A percentile compares a stretch with the other conserved stretches of the same genome.
phyloP scores from a whole-genome alignment of 2,888 invertebrate species.

The Gari tellinella region DNA sequence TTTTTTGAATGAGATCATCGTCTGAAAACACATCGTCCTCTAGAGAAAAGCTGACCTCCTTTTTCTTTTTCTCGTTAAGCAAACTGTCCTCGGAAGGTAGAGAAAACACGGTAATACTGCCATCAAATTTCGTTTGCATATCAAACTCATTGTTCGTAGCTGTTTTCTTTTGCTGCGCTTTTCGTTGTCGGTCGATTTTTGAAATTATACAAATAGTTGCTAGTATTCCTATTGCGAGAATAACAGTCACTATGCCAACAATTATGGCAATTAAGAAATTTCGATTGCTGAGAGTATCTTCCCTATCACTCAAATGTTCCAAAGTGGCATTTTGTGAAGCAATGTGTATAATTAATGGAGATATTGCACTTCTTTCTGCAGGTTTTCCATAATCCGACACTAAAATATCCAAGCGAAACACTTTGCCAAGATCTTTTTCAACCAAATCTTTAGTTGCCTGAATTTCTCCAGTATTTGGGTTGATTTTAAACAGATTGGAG shows the following conservation, averaged over 20 bases:
- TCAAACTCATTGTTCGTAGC: constrained; percentile 32
- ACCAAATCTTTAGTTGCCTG: constrained; percentile 58
- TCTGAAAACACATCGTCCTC: constrained; percentile 62
- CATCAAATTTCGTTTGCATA: constrained; percentile 49
- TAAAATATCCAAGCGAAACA: constrained; percentile 43
- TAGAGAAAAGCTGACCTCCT: constrained; percentile 59
- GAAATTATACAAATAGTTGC: constrained; percentile 62
- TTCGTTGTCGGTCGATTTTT: constrained; percentile 45
- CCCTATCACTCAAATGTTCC: constrained; percentile 17
- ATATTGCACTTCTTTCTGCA: constrained; percentile 37
- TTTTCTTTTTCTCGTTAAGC: constrained; percentile 52
- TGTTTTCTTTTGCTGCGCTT: constrained; percentile 35
- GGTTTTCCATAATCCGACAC: constrained; percentile 57
- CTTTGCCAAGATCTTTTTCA: constrained; percentile 24
- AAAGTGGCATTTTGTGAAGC: constrained; percentile 43
- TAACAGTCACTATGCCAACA: constrained; percentile 61
- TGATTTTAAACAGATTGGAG: constrained; percentile 66
- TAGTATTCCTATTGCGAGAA: constrained; percentile 64
- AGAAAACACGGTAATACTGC: constrained; percentile 61
- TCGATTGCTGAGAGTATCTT: constrained; percentile 43
- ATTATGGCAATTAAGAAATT: constrained; percentile 66
- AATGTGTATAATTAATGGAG: constrained; percentile 38
- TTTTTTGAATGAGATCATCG: constrained; percentile 56
- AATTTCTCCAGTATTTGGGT: constrained; percentile 68
- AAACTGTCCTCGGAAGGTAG: constrained; percentile 61